Base-by-base conservation (phyloP, 2,113 vertebrate species). In the Zapornia atra region DNA sequence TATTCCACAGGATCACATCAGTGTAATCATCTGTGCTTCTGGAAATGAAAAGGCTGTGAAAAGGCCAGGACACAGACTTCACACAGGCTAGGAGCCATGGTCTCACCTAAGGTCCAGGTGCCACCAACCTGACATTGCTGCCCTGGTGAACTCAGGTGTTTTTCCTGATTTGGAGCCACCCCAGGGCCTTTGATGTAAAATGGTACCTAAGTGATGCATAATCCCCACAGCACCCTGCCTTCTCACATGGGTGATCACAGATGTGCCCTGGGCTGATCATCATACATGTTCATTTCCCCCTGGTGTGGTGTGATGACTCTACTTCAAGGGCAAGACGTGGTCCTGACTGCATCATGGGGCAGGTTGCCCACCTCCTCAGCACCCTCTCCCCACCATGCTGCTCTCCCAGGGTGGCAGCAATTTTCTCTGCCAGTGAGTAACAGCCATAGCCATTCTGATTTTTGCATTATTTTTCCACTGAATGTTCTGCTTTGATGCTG, bases 91-190 rank as follows among this genome's bases (percentile, higher is more conserved):
- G 26, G 51, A 84, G 16, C 36, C 20, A 2, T 25, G 50, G 24
- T 44, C 31, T 60, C 44, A 26, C 19, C 40, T 21, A 44, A 50
- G 26, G 70, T 50, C 34, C 60, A 11, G 24, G 20, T 61, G 31
- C 16, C 77, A 66, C 57, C 53, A 82, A n/a, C 26, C 5, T 3
- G 71, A 15, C 10, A 6, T 38, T 26, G 65, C n/a, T 78, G 57
- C 1, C 8, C 42, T 34, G 0, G 0, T 82, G 40, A 63, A 63
- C 26, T 75, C 1, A 2, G 7, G 22, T 73, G 61, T 6, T 63
- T 69, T 40, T 15, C 50, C 44, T 46, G 50, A 36, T 40, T 36
- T 63, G 22, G 5, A 42, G 26, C 10, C 18, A 42, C 8, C 11
- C 33, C 40, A 56, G 56, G 46, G 19, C 15, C 56, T 71, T 46